A percentile compares a stretch with the other conserved stretches of the same genome.
These are phyloP conservation scores for Ceraclea dissimilis DNA, from an alignment of 2,888 invertebrate species.

Conservation along the genomic window DNA sequence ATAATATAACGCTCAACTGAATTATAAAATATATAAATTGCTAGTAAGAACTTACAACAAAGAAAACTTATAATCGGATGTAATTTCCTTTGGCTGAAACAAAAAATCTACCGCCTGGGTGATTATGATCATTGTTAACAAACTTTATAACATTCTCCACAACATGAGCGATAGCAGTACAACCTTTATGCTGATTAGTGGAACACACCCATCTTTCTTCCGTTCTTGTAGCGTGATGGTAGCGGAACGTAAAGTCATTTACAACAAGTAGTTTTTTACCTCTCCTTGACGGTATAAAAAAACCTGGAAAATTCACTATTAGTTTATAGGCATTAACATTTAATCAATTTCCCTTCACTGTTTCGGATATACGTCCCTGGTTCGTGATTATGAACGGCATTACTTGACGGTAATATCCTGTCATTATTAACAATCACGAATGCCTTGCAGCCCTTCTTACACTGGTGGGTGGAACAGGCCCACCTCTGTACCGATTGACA, in stretches of 20 bases:
- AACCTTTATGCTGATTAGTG: neutral
- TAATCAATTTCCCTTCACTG: neutral
- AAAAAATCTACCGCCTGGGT: neutral
- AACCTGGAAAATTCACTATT: no score
- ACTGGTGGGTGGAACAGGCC: slow-evolving; percentile 18
- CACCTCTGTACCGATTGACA: slow-evolving; percentile 20
- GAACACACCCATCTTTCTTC: neutral
- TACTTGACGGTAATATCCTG: neutral
- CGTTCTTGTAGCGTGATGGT: neutral
- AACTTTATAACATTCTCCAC: neutral
- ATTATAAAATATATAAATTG: no score
- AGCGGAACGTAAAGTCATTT: neutral
- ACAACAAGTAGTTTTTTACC: neutral
- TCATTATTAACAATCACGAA: slow-evolving; percentile 1
- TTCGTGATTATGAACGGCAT: slow-evolving; percentile 2
- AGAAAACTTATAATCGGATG: no score
- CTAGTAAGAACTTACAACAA: no score
- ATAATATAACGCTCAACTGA: no score
- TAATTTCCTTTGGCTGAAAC: neutral
- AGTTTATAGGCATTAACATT: no score
- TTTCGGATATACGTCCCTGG: neutral
- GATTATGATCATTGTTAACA: neutral
- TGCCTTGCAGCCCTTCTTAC: slow-evolving; percentile 14
- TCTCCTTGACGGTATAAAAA: neutral
- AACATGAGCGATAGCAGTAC: neutral